phyloP scores from a whole-genome alignment of 2,888 invertebrate species.

The Steinernema carpocapsae region DNA sequence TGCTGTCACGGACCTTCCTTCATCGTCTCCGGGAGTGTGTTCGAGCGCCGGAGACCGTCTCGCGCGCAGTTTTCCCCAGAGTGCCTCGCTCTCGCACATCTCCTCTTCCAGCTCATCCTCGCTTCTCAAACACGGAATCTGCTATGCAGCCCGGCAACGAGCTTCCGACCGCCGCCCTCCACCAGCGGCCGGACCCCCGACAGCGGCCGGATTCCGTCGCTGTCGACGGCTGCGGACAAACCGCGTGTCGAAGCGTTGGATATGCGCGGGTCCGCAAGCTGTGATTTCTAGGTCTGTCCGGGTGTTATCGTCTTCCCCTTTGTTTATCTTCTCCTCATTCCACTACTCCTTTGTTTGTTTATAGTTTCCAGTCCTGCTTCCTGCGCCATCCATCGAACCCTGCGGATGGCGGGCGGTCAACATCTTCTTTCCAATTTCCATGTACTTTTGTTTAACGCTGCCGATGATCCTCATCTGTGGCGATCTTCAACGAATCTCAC shows the following conservation, averaged over 20 bases:
- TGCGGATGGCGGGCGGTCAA: conserved; percentile 7
- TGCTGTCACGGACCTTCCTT: conserved; percentile 21
- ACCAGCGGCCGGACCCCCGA: neutral
- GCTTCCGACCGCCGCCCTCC: conserved; percentile 36
- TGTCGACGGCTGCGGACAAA: conserved; percentile 12
- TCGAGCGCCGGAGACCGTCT: conserved; percentile 22
- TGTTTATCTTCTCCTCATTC: conserved; percentile 32
- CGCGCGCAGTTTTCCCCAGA: conserved; percentile 28
- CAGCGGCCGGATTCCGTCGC: conserved; percentile 8
- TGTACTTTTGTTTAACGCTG: conserved; percentile 6
- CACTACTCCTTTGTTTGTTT: neutral
- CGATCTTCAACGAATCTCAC: conserved; percentile 16
- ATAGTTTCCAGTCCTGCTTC: conserved; percentile 15
- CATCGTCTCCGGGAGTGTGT: conserved; percentile 26
- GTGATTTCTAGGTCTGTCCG: conserved; percentile 30
- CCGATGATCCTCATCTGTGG: neutral
- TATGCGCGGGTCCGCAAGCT: conserved; percentile 34
- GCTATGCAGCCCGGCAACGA: conserved; percentile 28
- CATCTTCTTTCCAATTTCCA: neutral
- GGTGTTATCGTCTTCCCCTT: conserved; percentile 26
- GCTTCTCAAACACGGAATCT: conserved; percentile 29
- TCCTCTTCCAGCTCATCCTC: conserved; percentile 28
- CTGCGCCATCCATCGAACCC: too few relatives aligned
- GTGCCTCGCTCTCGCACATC: conserved; percentile 31
- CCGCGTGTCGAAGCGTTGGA: conserved; percentile 4